Conservation (phyloP, 2,113 vertebrate genomes). For the Sebastes schlegelii region DNA sequence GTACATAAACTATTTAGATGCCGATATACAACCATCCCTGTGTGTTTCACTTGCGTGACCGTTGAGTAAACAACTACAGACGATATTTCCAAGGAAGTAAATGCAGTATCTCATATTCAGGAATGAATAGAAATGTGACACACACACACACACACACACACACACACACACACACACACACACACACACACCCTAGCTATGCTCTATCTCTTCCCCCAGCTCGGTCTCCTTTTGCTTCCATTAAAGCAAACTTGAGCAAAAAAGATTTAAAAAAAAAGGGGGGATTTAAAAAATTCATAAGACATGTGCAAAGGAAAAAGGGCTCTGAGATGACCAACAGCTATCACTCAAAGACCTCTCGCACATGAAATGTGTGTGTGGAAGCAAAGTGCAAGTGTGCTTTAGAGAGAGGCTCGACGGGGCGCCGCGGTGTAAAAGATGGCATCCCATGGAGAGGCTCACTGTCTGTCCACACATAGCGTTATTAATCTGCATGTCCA, state of each 20-base stretch:
- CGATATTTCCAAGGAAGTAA: conserved; percentile 31
- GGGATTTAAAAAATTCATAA: conserved; percentile 76
- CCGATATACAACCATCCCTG: conserved; percentile 56
- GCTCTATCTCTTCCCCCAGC: conserved; percentile 39
- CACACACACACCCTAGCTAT: not conserved
- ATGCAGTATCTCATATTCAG: conserved; percentile 22
- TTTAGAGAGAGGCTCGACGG: conserved; percentile 50
- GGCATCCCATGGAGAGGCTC: conserved; percentile 55
- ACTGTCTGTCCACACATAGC: conserved; percentile 55
- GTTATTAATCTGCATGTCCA: conserved; percentile 70
- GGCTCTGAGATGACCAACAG: conserved; percentile 70
- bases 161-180: not conserved
- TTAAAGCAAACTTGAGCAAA: conserved; percentile 64
- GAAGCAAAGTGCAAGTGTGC: conserved; percentile 41
- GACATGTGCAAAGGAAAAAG: conserved; percentile 67
- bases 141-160: not conserved
- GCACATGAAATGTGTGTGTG: conserved; percentile 33
- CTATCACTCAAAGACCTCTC: conserved; percentile 60
- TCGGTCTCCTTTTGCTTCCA: conserved; percentile 44
- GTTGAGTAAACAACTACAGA: conserved; percentile 45
- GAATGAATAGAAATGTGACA: conserved; percentile 38
- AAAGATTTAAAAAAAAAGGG: conserved; percentile 41
- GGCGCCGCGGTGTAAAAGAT: conserved; percentile 47
- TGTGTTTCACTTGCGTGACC: conserved; percentile 59
- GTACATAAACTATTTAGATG: conserved; percentile 74